A percentile compares a stretch with the other conserved stretches of the same genome.
Conservation (phyloP, 2,888 invertebrate genomes). For the Spisula subtruncata region DNA sequence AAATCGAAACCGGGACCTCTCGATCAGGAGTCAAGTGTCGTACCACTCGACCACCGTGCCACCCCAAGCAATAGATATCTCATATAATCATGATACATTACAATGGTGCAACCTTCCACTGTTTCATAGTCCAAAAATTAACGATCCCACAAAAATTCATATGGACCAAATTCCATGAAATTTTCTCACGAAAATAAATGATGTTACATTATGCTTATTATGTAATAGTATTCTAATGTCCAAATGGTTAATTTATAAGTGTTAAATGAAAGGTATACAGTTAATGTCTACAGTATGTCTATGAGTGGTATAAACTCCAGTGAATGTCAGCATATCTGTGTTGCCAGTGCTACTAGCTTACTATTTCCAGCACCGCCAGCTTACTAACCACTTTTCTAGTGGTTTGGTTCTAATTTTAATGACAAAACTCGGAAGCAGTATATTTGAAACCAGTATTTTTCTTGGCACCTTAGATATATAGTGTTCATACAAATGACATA, state of each 20-base stretch:
- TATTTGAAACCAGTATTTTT: slow-evolving; percentile 21
- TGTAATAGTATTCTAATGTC: neutral
- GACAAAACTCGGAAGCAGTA: neutral
- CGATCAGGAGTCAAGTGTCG: too few relatives aligned
- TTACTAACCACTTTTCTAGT: neutral
- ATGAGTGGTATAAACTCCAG: neutral
- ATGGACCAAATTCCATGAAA: too few relatives aligned
- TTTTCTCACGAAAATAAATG: too few relatives aligned
- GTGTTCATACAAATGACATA: slow-evolving; percentile 9
- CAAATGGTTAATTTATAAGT: neutral
- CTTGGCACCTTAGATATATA: slow-evolving; percentile 25
- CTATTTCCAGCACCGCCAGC: neutral
- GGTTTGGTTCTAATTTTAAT: neutral
- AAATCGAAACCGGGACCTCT: too few relatives aligned
- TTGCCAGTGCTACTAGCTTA: neutral
- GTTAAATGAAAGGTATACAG: neutral
- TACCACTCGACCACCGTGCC: too few relatives aligned
- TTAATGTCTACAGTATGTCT: neutral
- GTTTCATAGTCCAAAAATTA: too few relatives aligned
- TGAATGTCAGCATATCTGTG: neutral
- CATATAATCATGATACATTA: too few relatives aligned
- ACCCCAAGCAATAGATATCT: too few relatives aligned
- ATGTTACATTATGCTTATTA: too few relatives aligned
- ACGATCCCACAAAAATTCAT: too few relatives aligned
- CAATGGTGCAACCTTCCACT: too few relatives aligned